Conservation (phyloP, 2,797 vertebrate species). For the Rhinophrynus dorsalis region DNA sequence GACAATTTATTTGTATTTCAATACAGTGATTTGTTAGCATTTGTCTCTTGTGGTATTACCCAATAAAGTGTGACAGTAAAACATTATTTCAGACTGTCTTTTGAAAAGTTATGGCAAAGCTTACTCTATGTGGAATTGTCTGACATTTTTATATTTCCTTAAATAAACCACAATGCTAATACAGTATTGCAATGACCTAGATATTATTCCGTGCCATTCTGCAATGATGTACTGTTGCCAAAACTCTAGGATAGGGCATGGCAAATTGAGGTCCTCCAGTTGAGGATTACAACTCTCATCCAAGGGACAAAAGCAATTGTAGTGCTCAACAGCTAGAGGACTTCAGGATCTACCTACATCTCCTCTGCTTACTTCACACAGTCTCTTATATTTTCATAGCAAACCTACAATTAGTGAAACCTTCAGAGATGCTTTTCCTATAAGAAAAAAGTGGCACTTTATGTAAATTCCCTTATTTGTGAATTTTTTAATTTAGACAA, state of each 20-base stretch:
- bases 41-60: not conserved
- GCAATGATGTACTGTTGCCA: not conserved
- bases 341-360: not conserved
- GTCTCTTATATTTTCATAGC: not conserved
- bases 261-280: no score
- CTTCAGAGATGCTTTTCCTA: no score
- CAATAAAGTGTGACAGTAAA: not conserved
- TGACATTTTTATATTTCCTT: not conserved
- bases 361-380: not conserved
- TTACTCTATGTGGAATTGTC: not conserved
- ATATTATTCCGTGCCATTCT: not conserved
- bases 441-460: no score
- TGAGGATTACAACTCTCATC: no score
- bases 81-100: not conserved
- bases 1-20: not conserved
- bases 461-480: no score
- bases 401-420: not conserved
- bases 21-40: not conserved
- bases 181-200: not conserved
- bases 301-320: no score
- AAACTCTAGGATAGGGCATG: not conserved
- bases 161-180: not conserved
- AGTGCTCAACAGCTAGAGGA: no score
- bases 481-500: no score
- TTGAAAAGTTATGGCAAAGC: not conserved